A percentile compares a stretch with the other conserved stretches of the same genome.
Evolutionary conservation across 2,113 vertebrate species (phyloP).

Genomic region (Actenoides lindsayi): DNA sequence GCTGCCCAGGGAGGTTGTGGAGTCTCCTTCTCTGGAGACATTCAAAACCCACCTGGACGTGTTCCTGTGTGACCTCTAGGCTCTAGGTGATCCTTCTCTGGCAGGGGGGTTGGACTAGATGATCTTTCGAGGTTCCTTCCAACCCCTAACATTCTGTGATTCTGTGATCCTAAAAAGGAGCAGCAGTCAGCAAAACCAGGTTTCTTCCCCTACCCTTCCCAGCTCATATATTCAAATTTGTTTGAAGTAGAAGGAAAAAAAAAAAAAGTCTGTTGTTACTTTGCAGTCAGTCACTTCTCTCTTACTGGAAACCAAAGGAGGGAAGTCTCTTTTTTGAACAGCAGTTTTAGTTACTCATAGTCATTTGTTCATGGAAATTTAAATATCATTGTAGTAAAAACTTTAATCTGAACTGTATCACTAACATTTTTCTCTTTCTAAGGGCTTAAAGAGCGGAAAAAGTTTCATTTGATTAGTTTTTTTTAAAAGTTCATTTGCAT

Average conservation of each 20-base stretch:
- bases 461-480: not conserved
- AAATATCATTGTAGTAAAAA: not conserved
- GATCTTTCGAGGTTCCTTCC: no score
- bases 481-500: slow-evolving; percentile 47
- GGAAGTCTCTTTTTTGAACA: not conserved
- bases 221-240: not conserved
- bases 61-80: no score
- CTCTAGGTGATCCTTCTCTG: no score
- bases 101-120: no score
- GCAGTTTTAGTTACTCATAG: not conserved
- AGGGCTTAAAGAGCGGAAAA: not conserved
- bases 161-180: not conserved
- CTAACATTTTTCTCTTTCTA: not conserved
- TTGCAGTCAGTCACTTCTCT: not conserved
- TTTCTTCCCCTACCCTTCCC: not conserved
- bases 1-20: no score
- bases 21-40: no score
- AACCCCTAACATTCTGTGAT: no score
- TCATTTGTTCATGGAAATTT: not conserved
- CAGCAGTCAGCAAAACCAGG: not conserved
- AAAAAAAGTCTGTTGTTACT: not conserved
- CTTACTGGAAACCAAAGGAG: not conserved
- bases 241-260: not conserved
- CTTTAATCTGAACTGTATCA: not conserved
- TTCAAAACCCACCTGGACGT: no score